Base-by-base conservation (phyloP, 2,113 vertebrate genomes). In the Colius striatus region DNA sequence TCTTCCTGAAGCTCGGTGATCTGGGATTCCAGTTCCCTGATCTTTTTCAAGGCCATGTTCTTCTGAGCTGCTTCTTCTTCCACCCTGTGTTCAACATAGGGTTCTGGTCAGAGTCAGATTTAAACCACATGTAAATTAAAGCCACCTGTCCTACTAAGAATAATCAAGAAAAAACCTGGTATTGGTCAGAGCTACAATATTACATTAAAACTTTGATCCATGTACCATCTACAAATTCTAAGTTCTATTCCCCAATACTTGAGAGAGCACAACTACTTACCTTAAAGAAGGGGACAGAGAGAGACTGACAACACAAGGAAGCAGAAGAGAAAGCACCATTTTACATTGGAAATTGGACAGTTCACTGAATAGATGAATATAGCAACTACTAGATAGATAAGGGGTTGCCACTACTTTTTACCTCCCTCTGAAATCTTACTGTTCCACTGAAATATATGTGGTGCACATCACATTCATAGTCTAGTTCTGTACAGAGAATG, bases 11-110 rank as follows among this genome's bases (percentile, higher is more conserved):
- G 98, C 53, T 99, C 99, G 1, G 98, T 98, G 84, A 99, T 98
- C 97, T 99, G 99, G 16, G 99, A 99, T 91, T 99, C 99, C 8
- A 99, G 96, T 95, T 99, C 99, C 9, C 99, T 98, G 84, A 99
- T 99, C 97, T 99, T 99, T 93, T 99, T 99, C 66, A 99, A 97
- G 58, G 99, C 99, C 97, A 99, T 92, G 88, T 99, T 99, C 97
- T 99, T 99, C 96, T 99, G 99, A 4, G 98, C 97, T 13, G 99
- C 98, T 95, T 99, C 99, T 80, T 99, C 99, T 94, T 99, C 99
- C 62, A 99, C 99, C 97, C 99, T 99, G 92, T 81, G 75, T 90
- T 84, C 74, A 85, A 96, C 17, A 97, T 2, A 83, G 76, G 13
- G 11, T 58, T 73, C 48, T 83, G n/a, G 50, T 96, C 74, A 94